Percentiles rank a stretch among this genome's conserved stretches.
These are phyloP conservation scores for Zosterops borbonicus DNA, from an alignment of 2,113 vertebrate species.

Conservation along the genomic window DNA sequence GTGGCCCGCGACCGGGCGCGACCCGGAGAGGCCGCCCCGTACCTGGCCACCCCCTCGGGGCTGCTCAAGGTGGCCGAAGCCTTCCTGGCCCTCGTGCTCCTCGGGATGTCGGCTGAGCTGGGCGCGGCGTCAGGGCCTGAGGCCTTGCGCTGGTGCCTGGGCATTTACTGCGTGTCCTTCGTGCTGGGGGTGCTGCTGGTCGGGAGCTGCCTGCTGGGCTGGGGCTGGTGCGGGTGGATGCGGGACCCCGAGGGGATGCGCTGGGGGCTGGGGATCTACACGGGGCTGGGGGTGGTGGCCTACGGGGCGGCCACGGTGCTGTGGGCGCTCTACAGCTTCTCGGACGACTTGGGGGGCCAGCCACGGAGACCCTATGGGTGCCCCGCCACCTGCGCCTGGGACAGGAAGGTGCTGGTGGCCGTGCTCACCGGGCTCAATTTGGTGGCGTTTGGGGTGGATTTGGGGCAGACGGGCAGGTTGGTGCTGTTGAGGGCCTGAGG, in stretches of 20 bases:
- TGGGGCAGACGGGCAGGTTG: background rate
- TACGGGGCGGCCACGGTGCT: background rate
- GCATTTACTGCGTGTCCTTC: background rate
- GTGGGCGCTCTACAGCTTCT: background rate
- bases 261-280: background rate
- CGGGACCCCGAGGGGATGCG: background rate
- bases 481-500: background rate
- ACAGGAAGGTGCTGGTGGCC: background rate
- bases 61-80: background rate
- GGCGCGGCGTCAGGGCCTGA: background rate
- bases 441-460: background rate
- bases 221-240: background rate
- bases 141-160: background rate
- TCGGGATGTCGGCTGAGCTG: background rate
- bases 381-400: rapidly evolving
- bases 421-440: background rate
- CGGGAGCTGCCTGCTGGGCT: background rate
- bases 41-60: background rate
- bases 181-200: background rate
- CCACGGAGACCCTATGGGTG: background rate
- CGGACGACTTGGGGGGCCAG: background rate
- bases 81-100: background rate
- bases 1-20: background rate
- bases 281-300: background rate
- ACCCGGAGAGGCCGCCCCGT: background rate